phyloP scores from a whole-genome alignment of 2,888 invertebrate species.

The Reticulitermes lucifugus region DNA sequence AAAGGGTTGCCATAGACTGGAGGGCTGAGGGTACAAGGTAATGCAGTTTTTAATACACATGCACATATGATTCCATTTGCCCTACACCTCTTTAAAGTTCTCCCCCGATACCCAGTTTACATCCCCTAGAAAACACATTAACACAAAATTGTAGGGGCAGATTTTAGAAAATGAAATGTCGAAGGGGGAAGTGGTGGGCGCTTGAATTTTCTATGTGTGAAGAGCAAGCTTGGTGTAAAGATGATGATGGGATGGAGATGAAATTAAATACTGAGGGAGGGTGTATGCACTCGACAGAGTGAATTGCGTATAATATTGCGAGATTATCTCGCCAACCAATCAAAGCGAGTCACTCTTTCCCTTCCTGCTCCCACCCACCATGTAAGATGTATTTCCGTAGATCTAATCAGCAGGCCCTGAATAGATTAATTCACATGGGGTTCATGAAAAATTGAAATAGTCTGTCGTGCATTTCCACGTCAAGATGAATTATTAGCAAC shows the following conservation, averaged over 20 bases:
- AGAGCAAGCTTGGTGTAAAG: slow-evolving; percentile 41
- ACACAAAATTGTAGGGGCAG: slow-evolving; percentile 50
- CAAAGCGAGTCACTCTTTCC: slow-evolving; percentile 44
- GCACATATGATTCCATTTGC: slow-evolving; percentile 48
- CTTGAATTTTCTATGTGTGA: slow-evolving; percentile 37
- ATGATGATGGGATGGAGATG: slow-evolving; percentile 49
- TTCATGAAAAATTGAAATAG: slow-evolving; percentile 18
- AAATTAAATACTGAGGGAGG: slow-evolving; percentile 47
- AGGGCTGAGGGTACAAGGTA: neutral
- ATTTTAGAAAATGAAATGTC: slow-evolving; percentile 51
- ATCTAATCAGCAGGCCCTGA: neutral
- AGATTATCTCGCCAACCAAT: slow-evolving; percentile 53
- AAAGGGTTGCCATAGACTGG: neutral
- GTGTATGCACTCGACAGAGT: slow-evolving; percentile 42
- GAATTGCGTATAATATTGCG: slow-evolving; percentile 52
- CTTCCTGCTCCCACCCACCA: slow-evolving; percentile 12
- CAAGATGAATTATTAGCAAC: no score
- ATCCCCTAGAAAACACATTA: slow-evolving; percentile 50
- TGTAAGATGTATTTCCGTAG: slow-evolving; percentile 24
- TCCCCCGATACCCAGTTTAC: slow-evolving; percentile 44
- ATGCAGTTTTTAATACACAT: slow-evolving; percentile 40
- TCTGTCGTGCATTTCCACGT: no score
- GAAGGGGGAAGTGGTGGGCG: neutral
- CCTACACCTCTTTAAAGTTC: slow-evolving; percentile 31
- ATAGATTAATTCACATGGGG: slow-evolving; percentile 26